phyloP scores from a whole-genome alignment of 1,140 invertebrate genomes.

The Bombus superbus region DNA sequence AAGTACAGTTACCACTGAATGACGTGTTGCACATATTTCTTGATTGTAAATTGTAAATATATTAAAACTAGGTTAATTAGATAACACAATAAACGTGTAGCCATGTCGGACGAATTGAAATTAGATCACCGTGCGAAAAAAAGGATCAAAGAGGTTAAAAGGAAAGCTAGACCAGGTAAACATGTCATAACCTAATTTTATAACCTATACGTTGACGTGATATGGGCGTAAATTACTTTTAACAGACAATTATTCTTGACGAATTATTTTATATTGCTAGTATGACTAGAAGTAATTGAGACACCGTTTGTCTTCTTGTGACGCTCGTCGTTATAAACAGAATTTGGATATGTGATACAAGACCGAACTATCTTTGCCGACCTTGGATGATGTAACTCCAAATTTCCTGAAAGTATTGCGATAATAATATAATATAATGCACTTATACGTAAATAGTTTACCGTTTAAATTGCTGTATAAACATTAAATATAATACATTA shows the following conservation, averaged over 20 bases:
- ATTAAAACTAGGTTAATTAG: slow-evolving; percentile 43
- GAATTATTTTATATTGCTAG: slow-evolving; percentile 49
- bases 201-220: slow-evolving; percentile 69
- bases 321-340: slow-evolving; percentile 43
- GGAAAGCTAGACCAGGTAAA: slow-evolving; percentile 93
- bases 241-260: slow-evolving; percentile 34
- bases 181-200: slow-evolving; percentile 59
- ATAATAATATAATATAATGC: slow-evolving; percentile 44
- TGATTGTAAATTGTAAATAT: slow-evolving; percentile 64
- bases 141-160: slow-evolving; percentile 93
- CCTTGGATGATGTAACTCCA: slow-evolving; percentile 61
- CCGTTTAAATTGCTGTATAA: slow-evolving; percentile 31
- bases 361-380: slow-evolving; percentile 49
- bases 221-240: slow-evolving; percentile 33
- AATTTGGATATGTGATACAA: slow-evolving; percentile 50
- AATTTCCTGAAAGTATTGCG: slow-evolving; percentile 54
- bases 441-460: slow-evolving; percentile 35
- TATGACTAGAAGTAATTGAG: slow-evolving; percentile 50
- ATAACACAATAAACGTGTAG: slow-evolving; percentile 50
- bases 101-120: slow-evolving; percentile 79
- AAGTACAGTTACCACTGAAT: slow-evolving; percentile 59
- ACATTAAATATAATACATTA: slow-evolving; percentile 31
- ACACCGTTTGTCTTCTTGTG: slow-evolving; percentile 49
- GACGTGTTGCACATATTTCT: slow-evolving; percentile 59
- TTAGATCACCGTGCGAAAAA: slow-evolving; percentile 90